Evolutionary conservation across 2,797 vertebrate genomes (phyloP).

Genomic region (Mormyrops boulengeri): DNA sequence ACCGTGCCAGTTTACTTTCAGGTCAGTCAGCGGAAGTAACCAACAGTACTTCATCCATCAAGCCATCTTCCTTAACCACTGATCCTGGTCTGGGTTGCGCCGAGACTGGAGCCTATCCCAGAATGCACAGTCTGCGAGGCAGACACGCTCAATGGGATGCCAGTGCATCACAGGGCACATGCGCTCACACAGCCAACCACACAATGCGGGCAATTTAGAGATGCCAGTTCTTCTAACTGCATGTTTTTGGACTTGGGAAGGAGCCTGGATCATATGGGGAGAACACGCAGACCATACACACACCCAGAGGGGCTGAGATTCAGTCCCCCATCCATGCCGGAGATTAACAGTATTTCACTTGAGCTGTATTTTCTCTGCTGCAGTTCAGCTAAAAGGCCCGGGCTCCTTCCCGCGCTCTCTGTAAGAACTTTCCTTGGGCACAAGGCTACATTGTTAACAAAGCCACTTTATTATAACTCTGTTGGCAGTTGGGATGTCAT

Average conservation of each 20-base stretch:
- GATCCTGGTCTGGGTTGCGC: neutral
- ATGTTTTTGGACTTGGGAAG: neutral
- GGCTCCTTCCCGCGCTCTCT: neutral
- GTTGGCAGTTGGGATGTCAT: neutral
- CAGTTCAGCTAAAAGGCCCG: neutral
- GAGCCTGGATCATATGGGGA: neutral
- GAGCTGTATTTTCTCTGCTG: neutral
- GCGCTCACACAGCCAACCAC: neutral
- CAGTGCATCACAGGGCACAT: neutral
- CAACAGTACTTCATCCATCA: neutral
- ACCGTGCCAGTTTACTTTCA: neutral
- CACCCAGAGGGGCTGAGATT: neutral
- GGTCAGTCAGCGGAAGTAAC: neutral
- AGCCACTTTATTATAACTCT: neutral
- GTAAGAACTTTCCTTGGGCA: neutral
- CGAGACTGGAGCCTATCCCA: neutral
- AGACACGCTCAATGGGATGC: neutral
- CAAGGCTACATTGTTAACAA: neutral
- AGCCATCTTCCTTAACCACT: neutral
- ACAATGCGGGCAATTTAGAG: neutral
- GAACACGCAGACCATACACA: neutral
- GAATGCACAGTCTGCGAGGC: neutral
- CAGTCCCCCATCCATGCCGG: neutral
- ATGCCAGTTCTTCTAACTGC: neutral
- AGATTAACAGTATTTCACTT: neutral